These are phyloP conservation scores for Craniophora ligustri DNA, from an alignment of 2,888 invertebrate genomes.

Conservation along the genomic window DNA sequence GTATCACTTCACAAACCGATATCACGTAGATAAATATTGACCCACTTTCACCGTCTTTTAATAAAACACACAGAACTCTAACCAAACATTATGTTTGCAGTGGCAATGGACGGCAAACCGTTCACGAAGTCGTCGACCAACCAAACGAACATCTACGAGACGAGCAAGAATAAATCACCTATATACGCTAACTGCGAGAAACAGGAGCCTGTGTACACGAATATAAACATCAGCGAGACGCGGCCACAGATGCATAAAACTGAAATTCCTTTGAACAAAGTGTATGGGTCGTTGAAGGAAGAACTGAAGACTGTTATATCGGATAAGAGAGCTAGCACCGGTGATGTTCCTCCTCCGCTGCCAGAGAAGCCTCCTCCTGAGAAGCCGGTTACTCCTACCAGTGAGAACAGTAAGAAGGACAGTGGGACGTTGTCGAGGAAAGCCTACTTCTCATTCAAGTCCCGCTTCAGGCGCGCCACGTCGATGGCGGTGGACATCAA, in stretches of 20 bases:
- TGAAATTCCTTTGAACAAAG: constrained; percentile 72
- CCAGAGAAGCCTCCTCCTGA: constrained; percentile 76
- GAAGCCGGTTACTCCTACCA: constrained; percentile 77
- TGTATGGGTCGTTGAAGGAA: constrained; percentile 73
- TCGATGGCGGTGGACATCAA: constrained; percentile 88
- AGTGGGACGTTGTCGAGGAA: constrained; percentile 80
- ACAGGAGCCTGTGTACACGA: constrained; percentile 74
- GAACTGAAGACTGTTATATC: constrained; percentile 79
- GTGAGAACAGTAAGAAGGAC: constrained; percentile 75
- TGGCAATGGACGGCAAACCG: constrained; percentile 82
- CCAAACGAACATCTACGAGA: constrained; percentile 71
- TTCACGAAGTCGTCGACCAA: constrained; percentile 69
- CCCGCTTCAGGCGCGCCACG: constrained; percentile 89
- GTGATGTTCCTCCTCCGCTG: constrained; percentile 74
- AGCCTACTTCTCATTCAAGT: constrained; percentile 89
- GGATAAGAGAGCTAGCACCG: constrained; percentile 75
- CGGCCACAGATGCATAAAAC: constrained; percentile 70
- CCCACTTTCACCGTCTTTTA: constrained; percentile 25
- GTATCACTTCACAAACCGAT: constrained; percentile 13
- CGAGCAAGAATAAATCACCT: constrained; percentile 69
- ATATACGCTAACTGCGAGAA: constrained; percentile 80
- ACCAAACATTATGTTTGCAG: constrained; percentile 61
- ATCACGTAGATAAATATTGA: constrained; percentile 29
- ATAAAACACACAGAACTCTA: constrained; percentile 1
- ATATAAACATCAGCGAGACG: constrained; percentile 74